Evolutionary conservation across 1,140 invertebrate species (phyloP), one percentile per base, ranked within the genome.

Genomic region (Xylocopa sonorina): DNA sequence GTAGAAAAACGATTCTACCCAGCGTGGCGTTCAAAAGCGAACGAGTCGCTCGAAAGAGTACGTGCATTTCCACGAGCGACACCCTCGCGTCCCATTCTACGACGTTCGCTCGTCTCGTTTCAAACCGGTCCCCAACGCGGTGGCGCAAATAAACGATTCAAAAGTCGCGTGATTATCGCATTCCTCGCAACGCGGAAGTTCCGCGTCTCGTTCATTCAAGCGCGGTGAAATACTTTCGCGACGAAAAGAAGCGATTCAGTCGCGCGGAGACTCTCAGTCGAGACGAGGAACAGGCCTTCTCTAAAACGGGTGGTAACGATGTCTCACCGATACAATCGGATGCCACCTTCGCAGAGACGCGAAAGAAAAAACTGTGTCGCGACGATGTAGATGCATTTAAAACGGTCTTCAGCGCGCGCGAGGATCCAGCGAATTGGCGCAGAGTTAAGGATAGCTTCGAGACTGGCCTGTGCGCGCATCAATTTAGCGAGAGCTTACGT

Each of bases 401-500:
- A n/a, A n/a, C n/a, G n/a, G n/a, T n/a, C n/a, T n/a, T n/a, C n/a
- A n/a, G n/a, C n/a, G n/a, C n/a, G n/a, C n/a, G n/a, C n/a, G n/a
- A n/a, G n/a, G n/a, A n/a, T n/a, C n/a, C n/a, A n/a, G 43, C 43
- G 24, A 10, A 18, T 41, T 43, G 21, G 34, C 68, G 29, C 10
- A n/a, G 9, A 29, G 34, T 41, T 21, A 24, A n/a, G 3, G 9
- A 9, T 38, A 38, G 38, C n/a, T n/a, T 53, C n/a, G 27, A 7
- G 29, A n/a, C n/a, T 34, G 43, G 43, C 43, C 43, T 32, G 2
- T 50, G 41, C 71, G 43, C 38, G 46, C 57, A 73, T 73, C 63
- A 73, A 73, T 73, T 73, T 62, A 21, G 14, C 55, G 24, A 32
- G 43, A 71, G n/a, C 68, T 29, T 18, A 16, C 18, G 68, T 29